Conservation (phyloP, 1,140 invertebrate genomes). For the Chlorops oryzae region DNA sequence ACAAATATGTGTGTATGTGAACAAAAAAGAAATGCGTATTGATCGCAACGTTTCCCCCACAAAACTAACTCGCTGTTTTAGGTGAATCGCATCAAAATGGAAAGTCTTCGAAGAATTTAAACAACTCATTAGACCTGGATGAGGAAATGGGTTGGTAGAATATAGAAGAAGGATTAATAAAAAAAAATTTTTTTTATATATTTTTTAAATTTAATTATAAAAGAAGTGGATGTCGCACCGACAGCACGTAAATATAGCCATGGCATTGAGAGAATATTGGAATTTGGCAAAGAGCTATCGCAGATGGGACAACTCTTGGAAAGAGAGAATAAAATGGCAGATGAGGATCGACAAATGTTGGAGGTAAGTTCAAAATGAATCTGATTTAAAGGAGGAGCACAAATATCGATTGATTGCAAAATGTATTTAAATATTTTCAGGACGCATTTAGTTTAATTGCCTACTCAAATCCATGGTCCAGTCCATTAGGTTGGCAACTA, state of each 20-base stretch:
- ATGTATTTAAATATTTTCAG: slow-evolving; percentile 48
- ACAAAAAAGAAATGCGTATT: too few relatives aligned
- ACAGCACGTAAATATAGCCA: slow-evolving; percentile 63
- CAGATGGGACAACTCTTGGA: slow-evolving; percentile 80
- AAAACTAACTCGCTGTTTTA: too few relatives aligned
- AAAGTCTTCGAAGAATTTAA: slow-evolving; percentile 40
- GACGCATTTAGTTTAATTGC: slow-evolving; percentile 96
- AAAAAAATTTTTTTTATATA: background rate
- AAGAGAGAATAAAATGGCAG: slow-evolving; percentile 75
- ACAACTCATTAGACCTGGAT: slow-evolving; percentile 51
- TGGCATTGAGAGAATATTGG: slow-evolving; percentile 83
- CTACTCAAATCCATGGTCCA: slow-evolving; percentile 95
- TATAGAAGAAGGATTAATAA: background rate
- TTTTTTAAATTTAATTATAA: slow-evolving; percentile 5
- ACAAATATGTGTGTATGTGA: too few relatives aligned
- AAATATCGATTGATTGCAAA: background rate
- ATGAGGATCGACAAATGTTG: slow-evolving; percentile 87
- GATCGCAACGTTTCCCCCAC: too few relatives aligned
- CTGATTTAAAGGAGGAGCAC: background rate
- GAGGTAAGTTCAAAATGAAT: slow-evolving; percentile 55
- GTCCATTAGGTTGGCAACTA: slow-evolving; percentile 91
- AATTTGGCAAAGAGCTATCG: slow-evolving; percentile 90
- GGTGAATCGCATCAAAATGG: slow-evolving; percentile 57
- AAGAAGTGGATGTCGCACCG: slow-evolving; percentile 50
- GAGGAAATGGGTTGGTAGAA: slow-evolving; percentile 58